Evolutionary conservation across 1,140 invertebrate species (phyloP).

Genomic region (Drosophila sp.): DNA sequence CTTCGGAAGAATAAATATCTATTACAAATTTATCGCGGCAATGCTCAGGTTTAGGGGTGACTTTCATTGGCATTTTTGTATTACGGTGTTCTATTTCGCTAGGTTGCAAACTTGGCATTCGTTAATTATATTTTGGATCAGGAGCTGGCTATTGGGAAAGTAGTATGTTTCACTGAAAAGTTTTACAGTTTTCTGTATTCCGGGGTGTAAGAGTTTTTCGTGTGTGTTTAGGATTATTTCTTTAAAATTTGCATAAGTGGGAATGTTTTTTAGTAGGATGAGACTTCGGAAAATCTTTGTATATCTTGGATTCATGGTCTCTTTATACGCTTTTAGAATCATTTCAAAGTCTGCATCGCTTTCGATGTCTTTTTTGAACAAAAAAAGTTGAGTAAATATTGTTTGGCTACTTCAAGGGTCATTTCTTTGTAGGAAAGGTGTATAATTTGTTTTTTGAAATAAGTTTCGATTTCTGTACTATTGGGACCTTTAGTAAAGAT

Average conservation of each 20-base stretch:
- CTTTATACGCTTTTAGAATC: conserved; percentile 4
- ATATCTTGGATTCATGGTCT: conserved; percentile 17
- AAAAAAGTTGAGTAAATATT: conserved; percentile 2
- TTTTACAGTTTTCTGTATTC: conserved; percentile 29
- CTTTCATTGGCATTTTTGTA: too few species aligned
- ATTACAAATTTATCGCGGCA: too few species aligned
- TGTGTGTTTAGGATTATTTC: conserved; percentile 25
- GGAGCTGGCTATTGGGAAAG: conserved; percentile 18
- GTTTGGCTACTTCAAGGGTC: too few species aligned
- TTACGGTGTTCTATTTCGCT: too few species aligned
- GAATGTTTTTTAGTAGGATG: conserved; percentile 20
- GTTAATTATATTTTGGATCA: conserved; percentile 26
- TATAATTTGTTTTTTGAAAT: too few species aligned
- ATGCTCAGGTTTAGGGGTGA: too few species aligned
- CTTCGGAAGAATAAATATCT: too few species aligned
- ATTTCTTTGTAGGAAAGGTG: too few species aligned
- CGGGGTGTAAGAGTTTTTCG: conserved; percentile 20
- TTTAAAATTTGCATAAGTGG: conserved; percentile 32
- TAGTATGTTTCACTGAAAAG: conserved; percentile 19
- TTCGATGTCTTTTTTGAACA: conserved; percentile 1
- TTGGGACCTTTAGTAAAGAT: too few species aligned
- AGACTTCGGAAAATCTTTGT: conserved; percentile 27
- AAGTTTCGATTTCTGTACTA: too few species aligned
- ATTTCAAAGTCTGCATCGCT: conserved; percentile 24
- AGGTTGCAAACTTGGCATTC: conserved; percentile 22